Base-by-base conservation (phyloP, 2,888 invertebrate species). In the Cataglyphis cursor region DNA sequence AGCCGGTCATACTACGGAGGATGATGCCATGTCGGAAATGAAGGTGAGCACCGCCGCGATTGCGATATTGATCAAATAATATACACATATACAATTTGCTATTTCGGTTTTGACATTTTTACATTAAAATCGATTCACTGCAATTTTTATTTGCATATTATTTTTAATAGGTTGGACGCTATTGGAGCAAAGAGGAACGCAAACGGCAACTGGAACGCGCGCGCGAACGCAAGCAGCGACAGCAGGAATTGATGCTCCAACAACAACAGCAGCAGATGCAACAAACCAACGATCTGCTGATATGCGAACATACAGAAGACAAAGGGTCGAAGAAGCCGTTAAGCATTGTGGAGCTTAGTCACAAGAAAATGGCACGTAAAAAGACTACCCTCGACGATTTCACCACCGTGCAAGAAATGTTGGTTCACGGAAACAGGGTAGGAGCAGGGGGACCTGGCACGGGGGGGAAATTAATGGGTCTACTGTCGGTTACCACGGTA, bases 181-280 rank as follows among this genome's bases (percentile, higher is more conserved):
- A 97, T 93, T 97, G 97, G 97, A 96, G 96, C 4, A 96, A 97
- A 93, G 97, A 97, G 89, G 97, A 97, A 88, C 96, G 97, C 3
- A 97, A 97, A 91, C 95, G 96, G 62, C 97, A 98, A 90, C 94
- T 97, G 90, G 97, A 97, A 92, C 96, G 96, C 76, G 96, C 97
- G 0, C 95, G 96, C 66, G 97, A 97, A 92, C 95, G 97, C 62
- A 96, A 96, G 74, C 96, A 96, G 89, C 95, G 95, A 31, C 95
- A 96, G n/a, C 95, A 95, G 81, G 96, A 93, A 68, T 75, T 91
- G 78, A 86, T 90, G 74, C 83, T 88, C 82, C 90, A 87, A 62
- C 92, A 91, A 72, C 91, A 91, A 70, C 93, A 91, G 12, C 88
- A 86, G 24, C 90, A 88, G 72, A 54, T 73, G 48, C 88, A 89